Evolutionary conservation across 2,888 invertebrate genomes (phyloP).

Genomic region (Melanostoma scalare): DNA sequence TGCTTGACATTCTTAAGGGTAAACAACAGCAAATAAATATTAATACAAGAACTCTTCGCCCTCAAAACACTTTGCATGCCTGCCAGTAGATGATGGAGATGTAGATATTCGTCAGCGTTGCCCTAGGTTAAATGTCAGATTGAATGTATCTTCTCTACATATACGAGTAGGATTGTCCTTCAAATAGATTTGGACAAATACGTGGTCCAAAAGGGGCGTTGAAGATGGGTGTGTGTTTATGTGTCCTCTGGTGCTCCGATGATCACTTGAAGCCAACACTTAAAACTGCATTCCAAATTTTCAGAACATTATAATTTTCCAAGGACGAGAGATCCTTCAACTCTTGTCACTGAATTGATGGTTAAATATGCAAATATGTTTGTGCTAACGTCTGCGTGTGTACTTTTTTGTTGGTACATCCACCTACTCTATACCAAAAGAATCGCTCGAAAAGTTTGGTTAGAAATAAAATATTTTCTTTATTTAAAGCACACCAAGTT

Average conservation of each 20-base stretch:
- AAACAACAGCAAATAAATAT: conserved; percentile 67
- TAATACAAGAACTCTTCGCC: conserved; percentile 50
- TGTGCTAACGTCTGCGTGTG: conserved; percentile 2
- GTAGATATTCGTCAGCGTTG: conserved; percentile 6
- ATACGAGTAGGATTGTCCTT: not conserved
- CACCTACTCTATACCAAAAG: conserved; percentile 19
- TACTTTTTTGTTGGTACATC: conserved; percentile 6
- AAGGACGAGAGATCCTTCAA: conserved; percentile 42
- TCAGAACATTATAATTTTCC: conserved; percentile 30
- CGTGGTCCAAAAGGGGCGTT: not conserved
- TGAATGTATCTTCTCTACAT: conserved; percentile 17
- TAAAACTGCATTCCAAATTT: conserved; percentile 62
- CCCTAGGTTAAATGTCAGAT: conserved; percentile 50
- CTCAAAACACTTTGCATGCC: conserved; percentile 2
- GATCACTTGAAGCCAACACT: conserved; percentile 57
- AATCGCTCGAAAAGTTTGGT: conserved; percentile 31
- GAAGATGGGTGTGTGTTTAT: conserved; percentile 4
- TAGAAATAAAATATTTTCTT: conserved; percentile 31
- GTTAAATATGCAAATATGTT: conserved; percentile 62
- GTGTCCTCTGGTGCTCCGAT: conserved; percentile 5
- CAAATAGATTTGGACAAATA: not conserved
- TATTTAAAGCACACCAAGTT: conserved; percentile 6
- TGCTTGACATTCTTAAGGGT: conserved; percentile 55
- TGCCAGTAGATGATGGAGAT: conserved; percentile 1
- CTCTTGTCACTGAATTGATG: conserved; percentile 21